Conservation (phyloP, 2,113 vertebrate species). For the Tylochromis polylepis region DNA sequence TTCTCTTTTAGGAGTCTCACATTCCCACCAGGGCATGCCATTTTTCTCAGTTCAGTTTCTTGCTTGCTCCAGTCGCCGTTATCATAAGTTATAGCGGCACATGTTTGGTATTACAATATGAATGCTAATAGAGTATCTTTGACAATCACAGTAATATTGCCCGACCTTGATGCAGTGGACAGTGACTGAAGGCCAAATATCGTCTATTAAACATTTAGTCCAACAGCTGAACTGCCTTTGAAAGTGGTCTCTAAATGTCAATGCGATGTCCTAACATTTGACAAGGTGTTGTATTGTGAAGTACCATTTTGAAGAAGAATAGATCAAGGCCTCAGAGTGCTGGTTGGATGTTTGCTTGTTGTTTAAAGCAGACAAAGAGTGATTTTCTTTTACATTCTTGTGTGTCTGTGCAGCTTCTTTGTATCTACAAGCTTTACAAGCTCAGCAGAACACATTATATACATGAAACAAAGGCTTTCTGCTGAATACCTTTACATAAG, state of each 20-base stretch:
- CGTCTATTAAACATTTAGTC: neutral
- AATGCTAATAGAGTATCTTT: neutral
- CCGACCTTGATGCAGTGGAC: neutral
- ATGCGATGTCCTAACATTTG: neutral
- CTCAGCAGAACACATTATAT: slow-evolving; percentile 42
- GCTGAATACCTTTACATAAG: slow-evolving; percentile 47
- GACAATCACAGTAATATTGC: neutral
- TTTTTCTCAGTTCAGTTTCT: neutral
- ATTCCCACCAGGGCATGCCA: neutral
- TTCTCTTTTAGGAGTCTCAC: neutral
- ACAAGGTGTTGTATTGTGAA: neutral
- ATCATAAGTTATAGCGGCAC: neutral
- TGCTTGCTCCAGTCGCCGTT: neutral
- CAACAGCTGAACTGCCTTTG: neutral
- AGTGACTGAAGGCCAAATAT: neutral
- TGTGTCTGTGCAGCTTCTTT: neutral
- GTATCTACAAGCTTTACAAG: slow-evolving; percentile 20
- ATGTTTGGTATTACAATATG: neutral
- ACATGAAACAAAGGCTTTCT: slow-evolving; percentile 36
- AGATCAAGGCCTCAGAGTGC: slow-evolving; percentile 3
- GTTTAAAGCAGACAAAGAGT: neutral
- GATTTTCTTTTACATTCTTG: neutral
- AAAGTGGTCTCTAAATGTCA: neutral
- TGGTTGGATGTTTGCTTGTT: neutral
- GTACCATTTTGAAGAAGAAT: neutral